phyloP scores from a whole-genome alignment of 2,888 invertebrate genomes.

The Leucoma salicis region DNA sequence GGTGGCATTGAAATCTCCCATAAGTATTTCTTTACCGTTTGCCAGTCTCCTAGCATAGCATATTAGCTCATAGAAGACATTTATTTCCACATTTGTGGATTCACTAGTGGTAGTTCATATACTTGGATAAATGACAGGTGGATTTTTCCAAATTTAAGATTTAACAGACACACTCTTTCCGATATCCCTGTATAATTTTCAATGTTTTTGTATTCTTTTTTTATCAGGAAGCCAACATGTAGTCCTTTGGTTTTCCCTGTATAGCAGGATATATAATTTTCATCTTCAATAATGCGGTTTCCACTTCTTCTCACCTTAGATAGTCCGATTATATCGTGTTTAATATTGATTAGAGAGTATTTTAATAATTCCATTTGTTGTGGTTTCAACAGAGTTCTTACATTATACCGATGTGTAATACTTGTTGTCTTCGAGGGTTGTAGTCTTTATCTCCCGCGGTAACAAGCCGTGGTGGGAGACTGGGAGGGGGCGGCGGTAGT shows the following conservation, averaged over 20 bases:
- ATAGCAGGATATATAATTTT: too few species aligned
- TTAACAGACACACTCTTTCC: background rate
- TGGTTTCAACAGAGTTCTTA: background rate
- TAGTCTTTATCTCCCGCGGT: constrained; percentile 2
- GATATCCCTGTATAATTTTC: too few species aligned
- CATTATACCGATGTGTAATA: background rate
- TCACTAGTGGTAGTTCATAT: background rate
- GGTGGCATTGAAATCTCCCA: background rate
- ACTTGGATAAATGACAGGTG: too few species aligned
- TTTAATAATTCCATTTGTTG: background rate
- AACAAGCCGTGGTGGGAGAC: constrained; percentile 5
- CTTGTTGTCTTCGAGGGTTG: background rate
- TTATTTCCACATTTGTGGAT: background rate
- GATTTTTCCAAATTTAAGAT: background rate
- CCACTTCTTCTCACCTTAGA: background rate
- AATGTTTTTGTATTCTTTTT: too few species aligned
- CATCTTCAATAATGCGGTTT: background rate
- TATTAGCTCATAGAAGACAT: background rate
- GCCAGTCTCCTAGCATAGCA: background rate
- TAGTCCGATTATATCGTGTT: too few species aligned
- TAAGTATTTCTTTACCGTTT: background rate
- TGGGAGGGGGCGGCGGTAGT: background rate
- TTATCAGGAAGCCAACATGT: too few species aligned
- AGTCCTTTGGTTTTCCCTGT: too few species aligned
- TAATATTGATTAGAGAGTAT: background rate